Conservation (phyloP, 2,888 invertebrate genomes). For the Xestobium rufovillosum region DNA sequence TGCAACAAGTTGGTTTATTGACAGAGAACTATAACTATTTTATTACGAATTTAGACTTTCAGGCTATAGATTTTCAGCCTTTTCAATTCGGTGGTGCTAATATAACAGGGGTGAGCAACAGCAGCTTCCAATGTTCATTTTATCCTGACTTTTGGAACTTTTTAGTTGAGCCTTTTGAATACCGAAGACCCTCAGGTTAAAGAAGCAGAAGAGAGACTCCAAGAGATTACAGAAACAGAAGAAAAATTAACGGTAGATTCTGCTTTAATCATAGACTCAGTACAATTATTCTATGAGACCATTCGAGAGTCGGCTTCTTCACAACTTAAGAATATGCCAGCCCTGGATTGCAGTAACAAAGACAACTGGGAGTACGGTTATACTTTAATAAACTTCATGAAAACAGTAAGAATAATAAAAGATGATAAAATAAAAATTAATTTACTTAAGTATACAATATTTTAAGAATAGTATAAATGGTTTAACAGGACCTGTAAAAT, state of each 20-base stretch:
- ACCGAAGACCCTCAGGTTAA: conserved; percentile 9
- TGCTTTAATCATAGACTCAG: conserved; percentile 79
- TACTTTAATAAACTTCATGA: conserved; percentile 73
- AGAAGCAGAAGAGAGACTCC: conserved; percentile 18
- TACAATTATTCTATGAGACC: conserved; percentile 72
- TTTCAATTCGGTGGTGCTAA: conserved; percentile 76
- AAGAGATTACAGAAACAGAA: conserved; percentile 11
- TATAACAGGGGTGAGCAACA: conserved; percentile 56
- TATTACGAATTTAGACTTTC: conserved; percentile 73
- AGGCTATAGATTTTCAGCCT: conserved; percentile 69
- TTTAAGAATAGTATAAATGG: conserved; percentile 60
- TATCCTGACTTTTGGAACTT: conserved; percentile 11
- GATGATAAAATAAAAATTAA: conserved; percentile 6
- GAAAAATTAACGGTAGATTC: conserved; percentile 55
- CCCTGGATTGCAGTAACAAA: conserved; percentile 53
- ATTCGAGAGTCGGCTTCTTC: conserved; percentile 48
- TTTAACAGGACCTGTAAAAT: conserved; percentile 67
- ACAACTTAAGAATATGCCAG: conserved; percentile 38
- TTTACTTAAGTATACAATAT: not conserved
- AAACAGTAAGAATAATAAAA: conserved; percentile 51
- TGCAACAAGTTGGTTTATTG: conserved; percentile 81
- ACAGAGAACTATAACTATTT: conserved; percentile 71
- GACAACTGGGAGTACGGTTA: conserved; percentile 71
- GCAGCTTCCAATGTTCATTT: not conserved
- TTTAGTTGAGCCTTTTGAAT: conserved; percentile 8